Evolutionary conservation across 2,113 vertebrate species (phyloP), one percentile per base, ranked within the genome.

Genomic region (Chloroceryle aenea): DNA sequence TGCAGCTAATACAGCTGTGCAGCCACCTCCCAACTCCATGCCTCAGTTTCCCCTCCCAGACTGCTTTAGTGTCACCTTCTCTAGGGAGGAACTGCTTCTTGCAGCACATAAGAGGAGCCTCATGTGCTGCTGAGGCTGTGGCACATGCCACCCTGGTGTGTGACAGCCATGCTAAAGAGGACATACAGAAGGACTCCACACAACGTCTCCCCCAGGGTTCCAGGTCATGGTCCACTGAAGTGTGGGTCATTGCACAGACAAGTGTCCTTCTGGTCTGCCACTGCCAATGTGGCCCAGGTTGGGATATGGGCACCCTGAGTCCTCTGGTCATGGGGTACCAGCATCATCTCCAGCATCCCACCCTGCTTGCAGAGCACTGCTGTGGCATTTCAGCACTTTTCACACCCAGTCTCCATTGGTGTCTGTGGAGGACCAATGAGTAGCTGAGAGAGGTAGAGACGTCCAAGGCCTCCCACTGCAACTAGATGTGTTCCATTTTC

Each of bases 271-370:
- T 67, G 38, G 7, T 61, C 64, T 61, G 45, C 50, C 26, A 38
- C 30, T 22, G 63, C 21, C 38, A 10, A 0, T 1, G 26, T 56
- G 25, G 20, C 14, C 32, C 45, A 42, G 42, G 36, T 29, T 56
- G 69, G 9, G 32, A 12, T 9, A 14, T 0, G 1, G 42, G 36
- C 47, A 56, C 40, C 18, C 16, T 0, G 2, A 26, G 23, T 36
- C 45, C 2, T 0, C 40, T 52, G 73, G 47, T 29, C 25, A 3
- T 22, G 56, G 61, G 47, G 52, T 53, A 20, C 34, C 79, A 38
- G 48, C 91, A 80, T 67, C 29, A 12, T 80, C 78, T 95, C 56
- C 34, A 34, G 32, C 21, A 38, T 14, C 58, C 20, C 4, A 2
- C 13, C n/a, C 19, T 3, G 11, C 42, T 56, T 4, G 0, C 67